Conservation (phyloP, 2,888 invertebrate genomes). For the Pristionchus fissidentatus region DNA sequence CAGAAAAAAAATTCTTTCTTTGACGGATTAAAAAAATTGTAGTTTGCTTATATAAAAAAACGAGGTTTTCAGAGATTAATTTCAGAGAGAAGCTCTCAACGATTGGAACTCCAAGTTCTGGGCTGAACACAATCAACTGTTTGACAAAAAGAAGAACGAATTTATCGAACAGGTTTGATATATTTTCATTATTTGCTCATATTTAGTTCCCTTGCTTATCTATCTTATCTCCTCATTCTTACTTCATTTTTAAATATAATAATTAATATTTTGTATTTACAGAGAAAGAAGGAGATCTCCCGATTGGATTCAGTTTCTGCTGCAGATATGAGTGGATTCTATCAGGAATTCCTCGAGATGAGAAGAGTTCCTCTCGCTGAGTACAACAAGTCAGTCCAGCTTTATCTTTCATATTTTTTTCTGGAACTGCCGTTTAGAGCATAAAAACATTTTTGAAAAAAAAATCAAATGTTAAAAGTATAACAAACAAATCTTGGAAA, state of each 20-base stretch:
- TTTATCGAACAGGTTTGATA: conserved; percentile 56
- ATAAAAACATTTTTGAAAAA: too few species aligned
- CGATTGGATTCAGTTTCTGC: conserved; percentile 67
- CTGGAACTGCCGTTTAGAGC: too few species aligned
- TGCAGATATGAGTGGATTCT: conserved; percentile 71
- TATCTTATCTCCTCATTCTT: neutral
- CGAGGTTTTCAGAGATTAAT: neutral
- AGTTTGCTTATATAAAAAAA: too few species aligned
- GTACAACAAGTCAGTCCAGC: conserved; percentile 66
- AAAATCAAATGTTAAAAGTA: too few species aligned
- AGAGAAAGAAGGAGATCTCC: conserved; percentile 66
- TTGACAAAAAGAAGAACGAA: conserved; percentile 60
- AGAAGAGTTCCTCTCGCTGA: conserved; percentile 60
- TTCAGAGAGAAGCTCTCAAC: conserved; percentile 66
- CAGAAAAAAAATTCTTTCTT: too few species aligned
- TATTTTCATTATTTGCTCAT: neutral
- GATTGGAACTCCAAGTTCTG: conserved; percentile 73
- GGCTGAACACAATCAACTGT: conserved; percentile 68
- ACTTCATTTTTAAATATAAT: neutral
- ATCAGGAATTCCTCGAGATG: conserved; percentile 68
- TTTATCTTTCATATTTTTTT: neutral
- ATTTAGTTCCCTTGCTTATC: neutral
- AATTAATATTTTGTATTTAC: too few species aligned
- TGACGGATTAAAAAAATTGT: too few species aligned
- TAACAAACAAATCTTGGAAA: too few species aligned